Base-by-base conservation (phyloP, 2,113 vertebrate genomes). In the Coracopsis vasa region DNA sequence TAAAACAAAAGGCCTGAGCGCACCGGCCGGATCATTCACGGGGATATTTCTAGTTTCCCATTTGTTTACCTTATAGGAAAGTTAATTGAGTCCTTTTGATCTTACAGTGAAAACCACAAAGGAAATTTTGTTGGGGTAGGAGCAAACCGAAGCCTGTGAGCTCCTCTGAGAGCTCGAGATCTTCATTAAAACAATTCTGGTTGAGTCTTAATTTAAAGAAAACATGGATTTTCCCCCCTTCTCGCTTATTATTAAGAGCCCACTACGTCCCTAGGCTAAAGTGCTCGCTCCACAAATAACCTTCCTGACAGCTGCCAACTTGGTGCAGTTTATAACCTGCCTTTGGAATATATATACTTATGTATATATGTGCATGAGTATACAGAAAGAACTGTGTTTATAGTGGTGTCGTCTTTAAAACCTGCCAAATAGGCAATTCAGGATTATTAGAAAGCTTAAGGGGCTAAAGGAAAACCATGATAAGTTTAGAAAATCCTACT, bases 61-160 rank as follows among this genome's bases (percentile, higher is more conserved):
- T 95, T 97, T 98, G 98, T 98, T 98, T 98, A 98, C 96, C 98
- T 98, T 97, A 83, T 82, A 98, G 97, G 96, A 98, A 98, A 98
- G 97, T 98, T 98, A 98, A 98, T 98, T 97, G 98, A 96, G 95
- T 98, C 92, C 97, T 98, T 98, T 98, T 98, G 98, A 98, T 98
- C 98, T 97, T 92, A 56, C 88, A 95, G 96, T 93, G 96, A 95
- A 98, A 98, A 96, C 98, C 98, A 88, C 98, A 98, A 98, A 98
- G 97, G 96, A 98, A 98, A 98, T 98, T 98, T 98, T 98, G 79
- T 94, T 97, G 96, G 96, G 84, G 90, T 65, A 93, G 95, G 90
- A 93, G 92, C 90, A 97, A 97, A 98, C 90, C 18, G 48, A 90
- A 95, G 97, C 86, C 94, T 92, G 71, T 25, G 91, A 90, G 93